These are phyloP conservation scores for Spheniscus mendiculus DNA, from an alignment of 2,113 vertebrate genomes.

Conservation along the genomic window DNA sequence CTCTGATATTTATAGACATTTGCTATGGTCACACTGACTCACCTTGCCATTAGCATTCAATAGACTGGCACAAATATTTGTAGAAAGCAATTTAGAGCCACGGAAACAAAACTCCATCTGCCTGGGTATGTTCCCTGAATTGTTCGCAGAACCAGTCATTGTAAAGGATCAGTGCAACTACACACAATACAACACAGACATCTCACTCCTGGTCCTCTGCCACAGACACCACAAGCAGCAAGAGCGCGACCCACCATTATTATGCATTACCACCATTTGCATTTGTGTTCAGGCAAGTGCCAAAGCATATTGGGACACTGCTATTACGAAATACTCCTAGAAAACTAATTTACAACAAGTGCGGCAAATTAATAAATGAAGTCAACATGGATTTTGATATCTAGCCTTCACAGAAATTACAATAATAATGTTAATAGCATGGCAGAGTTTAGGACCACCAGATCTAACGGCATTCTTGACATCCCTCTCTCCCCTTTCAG, in stretches of 20 bases:
- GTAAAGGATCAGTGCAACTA: background rate
- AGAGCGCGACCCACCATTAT: background rate
- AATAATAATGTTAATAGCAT: background rate
- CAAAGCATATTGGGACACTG: background rate
- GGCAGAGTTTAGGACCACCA: background rate
- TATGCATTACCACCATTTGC: background rate
- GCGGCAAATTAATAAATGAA: background rate
- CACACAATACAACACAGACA: background rate
- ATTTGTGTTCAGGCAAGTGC: background rate
- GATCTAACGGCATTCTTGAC: background rate
- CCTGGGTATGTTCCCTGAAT: background rate
- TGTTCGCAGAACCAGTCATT: background rate
- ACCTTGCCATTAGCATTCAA: background rate
- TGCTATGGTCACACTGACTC: slow-evolving; percentile 9
- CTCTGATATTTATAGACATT: background rate
- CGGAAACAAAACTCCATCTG: slow-evolving; percentile 24
- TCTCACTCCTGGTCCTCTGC: background rate
- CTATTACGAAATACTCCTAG: background rate
- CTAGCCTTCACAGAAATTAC: background rate
- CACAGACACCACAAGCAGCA: background rate
- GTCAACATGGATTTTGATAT: background rate
- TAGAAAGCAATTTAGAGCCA: slow-evolving; percentile 4
- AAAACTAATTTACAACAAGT: background rate
- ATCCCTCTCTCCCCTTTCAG: background rate
- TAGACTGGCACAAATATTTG: slow-evolving; percentile 34